Base-by-base conservation (phyloP, 2,797 vertebrate species). In the Spheniscus humboldti region DNA sequence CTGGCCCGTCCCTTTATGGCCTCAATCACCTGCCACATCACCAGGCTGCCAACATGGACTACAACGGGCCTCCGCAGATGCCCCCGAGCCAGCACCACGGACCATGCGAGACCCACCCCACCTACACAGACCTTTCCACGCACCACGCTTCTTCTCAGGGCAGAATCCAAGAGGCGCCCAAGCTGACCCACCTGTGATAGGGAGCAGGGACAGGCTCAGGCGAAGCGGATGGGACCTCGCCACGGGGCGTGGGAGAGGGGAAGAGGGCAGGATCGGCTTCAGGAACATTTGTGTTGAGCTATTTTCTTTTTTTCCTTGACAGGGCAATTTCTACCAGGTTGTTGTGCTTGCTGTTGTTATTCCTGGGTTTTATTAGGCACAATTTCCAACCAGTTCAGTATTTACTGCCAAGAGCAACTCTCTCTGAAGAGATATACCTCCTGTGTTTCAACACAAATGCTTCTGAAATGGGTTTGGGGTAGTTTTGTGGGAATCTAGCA, bases 121-220 rank as follows among this genome's bases (percentile, higher is more conserved):
- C 99, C 41, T 99, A 99, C 98, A 98, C 99, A 96, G 99, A 99
- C 98, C 99, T 99, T 98, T 98, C 99, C 92, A 98, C 98, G 88
- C 99, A 99, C 98, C 99, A 99, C 12, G 96, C 96, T 37, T 98
- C 98, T 98, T 98, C 99, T 99, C 99, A 99, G 99, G 99, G 99
- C 99, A 99, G 99, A 99, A 99, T 99, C 98, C 99, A 99, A 98
- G 99, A 99, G 98, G 99, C 99, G 97, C 99, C 99, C 98, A 99
- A 99, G 98, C 98, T 99, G 98, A 99, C 99, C 97, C 99, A 99
- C 98, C 99, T 99, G 99, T 99, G 99, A 99, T 98, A 98, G 98
- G 97, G 98, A 97, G 97, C 95, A 92, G 93, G 96, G 94, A 90
- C 28, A 41, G 95, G 92, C 88, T 87, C 74, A 77, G 85, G 97